Percentiles rank a stretch among this genome's conserved stretches.
Conservation (phyloP, 2,797 vertebrate genomes). For the Linurgus olivaceus region DNA sequence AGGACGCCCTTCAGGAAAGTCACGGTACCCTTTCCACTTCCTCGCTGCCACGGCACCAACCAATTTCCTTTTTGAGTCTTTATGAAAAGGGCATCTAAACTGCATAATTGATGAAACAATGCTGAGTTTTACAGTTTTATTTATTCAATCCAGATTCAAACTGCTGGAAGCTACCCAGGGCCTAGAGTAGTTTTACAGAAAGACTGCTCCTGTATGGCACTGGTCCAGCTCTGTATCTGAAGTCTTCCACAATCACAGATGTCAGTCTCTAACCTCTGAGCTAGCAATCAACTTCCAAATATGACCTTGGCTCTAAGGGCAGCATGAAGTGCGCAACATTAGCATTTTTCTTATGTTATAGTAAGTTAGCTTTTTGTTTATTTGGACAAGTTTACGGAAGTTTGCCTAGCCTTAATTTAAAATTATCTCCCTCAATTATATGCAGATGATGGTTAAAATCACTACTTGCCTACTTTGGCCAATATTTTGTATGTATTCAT, state of each 20-base stretch:
- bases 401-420: not conserved
- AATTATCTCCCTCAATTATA: not conserved
- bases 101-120: not conserved
- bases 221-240: not conserved
- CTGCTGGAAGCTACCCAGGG: not conserved
- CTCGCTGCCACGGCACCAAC: not conserved
- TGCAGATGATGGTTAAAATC: not conserved
- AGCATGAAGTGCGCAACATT: not conserved
- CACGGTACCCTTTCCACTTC: not conserved
- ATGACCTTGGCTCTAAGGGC: not conserved
- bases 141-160: accelerated
- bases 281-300: not conserved
- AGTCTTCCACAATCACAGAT: not conserved
- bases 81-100: not conserved
- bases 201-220: accelerated
- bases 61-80: not conserved
- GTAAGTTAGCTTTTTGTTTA: not conserved
- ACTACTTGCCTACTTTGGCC: not conserved
- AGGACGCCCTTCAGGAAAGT: not conserved
- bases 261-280: not conserved
- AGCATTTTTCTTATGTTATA: not conserved
- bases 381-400: not conserved
- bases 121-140: not conserved
- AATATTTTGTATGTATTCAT: not conserved
- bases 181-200: not conserved